Percentiles rank a stretch among this genome's conserved stretches.
These are phyloP conservation scores for Hoplostethus atlanticus DNA, from an alignment of 2,797 vertebrate genomes.

Conservation along the genomic window DNA sequence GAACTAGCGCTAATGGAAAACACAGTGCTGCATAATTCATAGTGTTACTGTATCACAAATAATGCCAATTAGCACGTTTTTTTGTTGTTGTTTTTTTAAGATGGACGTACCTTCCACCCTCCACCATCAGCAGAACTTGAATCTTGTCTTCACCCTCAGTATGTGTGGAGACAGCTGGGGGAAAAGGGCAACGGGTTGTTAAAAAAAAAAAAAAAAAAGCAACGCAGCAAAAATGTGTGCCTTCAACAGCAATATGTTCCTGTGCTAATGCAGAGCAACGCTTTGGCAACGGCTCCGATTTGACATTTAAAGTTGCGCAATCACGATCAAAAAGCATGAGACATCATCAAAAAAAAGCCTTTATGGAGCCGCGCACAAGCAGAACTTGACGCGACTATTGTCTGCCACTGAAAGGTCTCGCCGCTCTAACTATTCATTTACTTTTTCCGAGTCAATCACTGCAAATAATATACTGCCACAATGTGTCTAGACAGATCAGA, in stretches of 20 bases:
- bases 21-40: slow-evolving; percentile 53
- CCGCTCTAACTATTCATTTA: slow-evolving; percentile 22
- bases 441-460: slow-evolving; percentile 23
- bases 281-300: slow-evolving; percentile 1
- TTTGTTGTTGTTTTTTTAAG: slow-evolving; percentile 15
- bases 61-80: slow-evolving; percentile 51
- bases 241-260: slow-evolving; percentile 12
- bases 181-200: slow-evolving; percentile 14
- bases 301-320: slow-evolving; percentile 41
- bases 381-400: slow-evolving; percentile 26
- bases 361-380: not conserved
- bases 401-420: slow-evolving; percentile 18
- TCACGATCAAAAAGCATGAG: not conserved
- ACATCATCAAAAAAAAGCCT: slow-evolving; percentile 17
- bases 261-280: slow-evolving; percentile 1
- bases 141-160: slow-evolving; percentile 91
- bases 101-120: slow-evolving; percentile 91
- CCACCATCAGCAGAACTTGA: slow-evolving; percentile 94
- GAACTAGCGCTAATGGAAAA: slow-evolving; percentile 43
- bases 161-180: slow-evolving; percentile 89
- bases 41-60: slow-evolving; percentile 31
- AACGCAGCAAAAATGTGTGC: not conserved
- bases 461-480: slow-evolving; percentile 25
- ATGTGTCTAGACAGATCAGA: slow-evolving; percentile 35
- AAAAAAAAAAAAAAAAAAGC: not conserved